Percentiles rank a stretch among this genome's conserved stretches.
Conservation (phyloP, 92 coral and sea anemone species). For the Metridium senile region DNA sequence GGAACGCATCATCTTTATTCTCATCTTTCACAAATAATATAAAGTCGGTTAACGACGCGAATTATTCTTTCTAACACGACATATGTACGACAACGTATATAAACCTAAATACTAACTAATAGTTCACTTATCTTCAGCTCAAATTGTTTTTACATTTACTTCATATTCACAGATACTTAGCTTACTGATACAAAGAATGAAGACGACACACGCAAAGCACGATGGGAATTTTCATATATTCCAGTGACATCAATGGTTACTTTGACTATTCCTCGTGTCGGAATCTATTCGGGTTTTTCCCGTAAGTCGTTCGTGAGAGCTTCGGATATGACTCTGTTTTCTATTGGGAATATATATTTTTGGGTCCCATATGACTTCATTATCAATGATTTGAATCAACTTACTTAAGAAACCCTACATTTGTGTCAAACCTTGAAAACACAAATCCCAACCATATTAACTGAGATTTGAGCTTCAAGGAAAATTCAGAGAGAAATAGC, state of each 20-base stretch:
- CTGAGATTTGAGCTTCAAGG: neutral
- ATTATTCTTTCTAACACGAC: conserved; percentile 59
- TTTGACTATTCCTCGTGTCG: neutral
- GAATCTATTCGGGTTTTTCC: conserved; percentile 9
- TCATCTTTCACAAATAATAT: conserved; percentile 90
- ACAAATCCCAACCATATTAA: neutral
- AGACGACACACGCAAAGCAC: neutral
- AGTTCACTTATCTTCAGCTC: conserved; percentile 9
- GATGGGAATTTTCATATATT: conserved; percentile 1
- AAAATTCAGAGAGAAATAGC: conserved; percentile 4
- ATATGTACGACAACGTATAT: conserved; percentile 27
- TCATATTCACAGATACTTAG: conserved; percentile 37
- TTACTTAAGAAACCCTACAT: neutral
- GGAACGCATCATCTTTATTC: conserved; percentile 83
- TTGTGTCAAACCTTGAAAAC: neutral
- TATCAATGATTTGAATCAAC: neutral
- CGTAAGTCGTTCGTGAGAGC: conserved; percentile 9
- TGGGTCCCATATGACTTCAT: neutral
- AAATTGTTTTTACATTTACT: conserved; percentile 1
- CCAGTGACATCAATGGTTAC: neutral
- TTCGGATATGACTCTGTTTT: neutral
- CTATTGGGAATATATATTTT: no score
- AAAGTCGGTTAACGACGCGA: conserved; percentile 82
- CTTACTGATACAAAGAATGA: conserved; percentile 34
- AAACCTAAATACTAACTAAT: conserved; percentile 34